Evolutionary conservation across 2,888 invertebrate species (phyloP).

Genomic region (Campoplex capitator): DNA sequence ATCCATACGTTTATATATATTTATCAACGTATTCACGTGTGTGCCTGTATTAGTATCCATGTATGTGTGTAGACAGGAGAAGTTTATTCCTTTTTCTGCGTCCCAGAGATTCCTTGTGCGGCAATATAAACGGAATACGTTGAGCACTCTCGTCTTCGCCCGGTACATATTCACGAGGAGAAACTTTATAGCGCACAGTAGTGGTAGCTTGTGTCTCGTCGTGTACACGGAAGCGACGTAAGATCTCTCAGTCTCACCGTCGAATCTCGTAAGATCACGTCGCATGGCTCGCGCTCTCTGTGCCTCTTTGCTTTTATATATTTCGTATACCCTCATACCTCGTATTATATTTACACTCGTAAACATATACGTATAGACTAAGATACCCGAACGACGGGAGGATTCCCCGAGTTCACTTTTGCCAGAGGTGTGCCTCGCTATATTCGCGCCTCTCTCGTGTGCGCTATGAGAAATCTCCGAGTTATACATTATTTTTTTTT

Average conservation of each 20-base stretch:
- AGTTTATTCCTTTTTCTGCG: constrained; percentile 36
- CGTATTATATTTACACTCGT: neutral
- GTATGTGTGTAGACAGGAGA: constrained; percentile 4
- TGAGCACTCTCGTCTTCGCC: constrained; percentile 38
- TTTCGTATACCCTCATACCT: constrained; percentile 22
- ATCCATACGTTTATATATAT: neutral
- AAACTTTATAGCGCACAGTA: constrained; percentile 63
- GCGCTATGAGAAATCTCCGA: constrained; percentile 70
- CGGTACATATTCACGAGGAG: constrained; percentile 61
- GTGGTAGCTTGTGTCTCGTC: constrained; percentile 62
- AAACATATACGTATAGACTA: constrained; percentile 4
- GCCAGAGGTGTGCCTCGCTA: constrained; percentile 57
- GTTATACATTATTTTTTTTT: constrained; percentile 64
- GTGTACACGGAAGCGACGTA: constrained; percentile 61
- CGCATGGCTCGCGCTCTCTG: constrained; percentile 45
- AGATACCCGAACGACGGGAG: constrained; percentile 41
- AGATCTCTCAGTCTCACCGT: constrained; percentile 60
- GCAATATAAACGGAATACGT: constrained; percentile 50
- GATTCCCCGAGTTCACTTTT: constrained; percentile 49
- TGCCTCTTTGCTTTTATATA: constrained; percentile 12
- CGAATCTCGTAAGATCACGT: constrained; percentile 68
- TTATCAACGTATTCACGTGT: neutral
- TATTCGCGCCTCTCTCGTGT: constrained; percentile 44
- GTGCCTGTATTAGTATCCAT: neutral
- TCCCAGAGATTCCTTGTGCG: constrained; percentile 41